A percentile compares a stretch with the other conserved stretches of the same genome.
These are phyloP conservation scores for Trissolcus brochymenae DNA, from an alignment of 2,888 invertebrate species.

Conservation along the genomic window DNA sequence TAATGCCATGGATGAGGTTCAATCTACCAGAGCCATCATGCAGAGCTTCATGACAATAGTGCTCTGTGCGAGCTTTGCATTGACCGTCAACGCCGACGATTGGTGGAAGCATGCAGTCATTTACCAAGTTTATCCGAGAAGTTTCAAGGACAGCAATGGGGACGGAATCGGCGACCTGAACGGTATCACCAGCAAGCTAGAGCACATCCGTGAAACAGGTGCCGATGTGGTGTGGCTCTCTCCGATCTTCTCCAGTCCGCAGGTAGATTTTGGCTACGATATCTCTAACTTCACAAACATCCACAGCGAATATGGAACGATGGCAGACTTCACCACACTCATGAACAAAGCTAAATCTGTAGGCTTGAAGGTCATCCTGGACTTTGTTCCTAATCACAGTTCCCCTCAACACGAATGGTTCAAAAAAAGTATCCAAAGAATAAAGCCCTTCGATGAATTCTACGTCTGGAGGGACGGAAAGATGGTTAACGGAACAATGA, in stretches of 20 bases:
- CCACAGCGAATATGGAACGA: conserved; percentile 79
- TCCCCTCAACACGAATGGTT: conserved; percentile 91
- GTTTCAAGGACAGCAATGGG: conserved; percentile 88
- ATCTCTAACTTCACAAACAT: conserved; percentile 79
- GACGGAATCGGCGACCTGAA: conserved; percentile 64
- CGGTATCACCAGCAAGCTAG: conserved; percentile 71
- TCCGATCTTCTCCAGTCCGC: conserved; percentile 83
- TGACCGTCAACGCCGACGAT: conserved; percentile 71
- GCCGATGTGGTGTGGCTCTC: conserved; percentile 84
- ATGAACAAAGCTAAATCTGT: conserved; percentile 72
- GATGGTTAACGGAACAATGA: conserved; percentile 76
- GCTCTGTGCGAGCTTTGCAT: conserved; percentile 5
- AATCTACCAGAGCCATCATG: conserved; percentile 13
- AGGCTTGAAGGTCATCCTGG: conserved; percentile 67
- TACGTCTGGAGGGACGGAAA: conserved; percentile 87
- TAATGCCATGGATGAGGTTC: conserved; percentile 7
- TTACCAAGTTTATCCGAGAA: conserved; percentile 92
- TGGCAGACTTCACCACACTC: conserved; percentile 79
- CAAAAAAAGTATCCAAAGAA: conserved; percentile 80
- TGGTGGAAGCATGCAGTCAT: conserved; percentile 91
- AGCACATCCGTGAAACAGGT: conserved; percentile 80
- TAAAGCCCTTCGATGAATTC: conserved; percentile 83
- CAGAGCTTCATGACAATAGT: conserved; percentile 20
- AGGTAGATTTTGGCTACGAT: conserved; percentile 82
- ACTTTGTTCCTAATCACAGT: conserved; percentile 81